Base-by-base conservation (phyloP, 2,113 vertebrate species). In the Petrocephalus zakoni region DNA sequence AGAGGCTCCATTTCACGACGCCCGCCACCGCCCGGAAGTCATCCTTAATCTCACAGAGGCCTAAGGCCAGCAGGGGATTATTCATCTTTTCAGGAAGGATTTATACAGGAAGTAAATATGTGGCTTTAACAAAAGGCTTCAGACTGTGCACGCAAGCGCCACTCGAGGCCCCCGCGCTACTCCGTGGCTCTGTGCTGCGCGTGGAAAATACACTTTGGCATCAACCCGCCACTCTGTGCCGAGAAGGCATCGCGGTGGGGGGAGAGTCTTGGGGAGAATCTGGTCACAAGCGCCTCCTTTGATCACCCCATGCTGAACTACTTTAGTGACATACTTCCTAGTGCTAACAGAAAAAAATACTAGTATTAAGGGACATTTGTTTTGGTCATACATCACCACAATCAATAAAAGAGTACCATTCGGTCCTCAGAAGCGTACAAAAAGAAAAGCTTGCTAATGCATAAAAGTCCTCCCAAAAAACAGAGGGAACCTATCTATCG, bases 1-100 rank as follows among this genome's bases (percentile, higher is more conserved):
- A 89, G 87, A 88, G 91, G 75, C 90, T 91, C 89, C 91, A 90
- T 92, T 92, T 91, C 90, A 89, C 86, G 85, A 91, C 46, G 75
- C 47, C 64, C 51, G 29, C 17, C 17, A 55, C 78, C 89, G 90
- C 53, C 90, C 87, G 19, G 56, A 90, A 88, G 64, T 88, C 89
- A 91, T 88, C 51, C 64, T 81, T 91, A 92, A 91, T 91, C 89
- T 88, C 22, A 61, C 56, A 46, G 51, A 68, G 61, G 87, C 87
- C 90, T 88, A 87, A 49, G 88, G 90, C 91, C 88, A 87, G 61
- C 53, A 8, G 86, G 89, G 84, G 90, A 90, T 89, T 92, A 86
- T 55, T 90, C 61, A 88, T 90, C 91, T 75, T 89, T 89, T 90
- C 75, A 90, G 90, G 87, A 89, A 87, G 86, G 90, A 87, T 88